Conservation (phyloP, 2,888 invertebrate species). For the Tenodera sinensis region DNA sequence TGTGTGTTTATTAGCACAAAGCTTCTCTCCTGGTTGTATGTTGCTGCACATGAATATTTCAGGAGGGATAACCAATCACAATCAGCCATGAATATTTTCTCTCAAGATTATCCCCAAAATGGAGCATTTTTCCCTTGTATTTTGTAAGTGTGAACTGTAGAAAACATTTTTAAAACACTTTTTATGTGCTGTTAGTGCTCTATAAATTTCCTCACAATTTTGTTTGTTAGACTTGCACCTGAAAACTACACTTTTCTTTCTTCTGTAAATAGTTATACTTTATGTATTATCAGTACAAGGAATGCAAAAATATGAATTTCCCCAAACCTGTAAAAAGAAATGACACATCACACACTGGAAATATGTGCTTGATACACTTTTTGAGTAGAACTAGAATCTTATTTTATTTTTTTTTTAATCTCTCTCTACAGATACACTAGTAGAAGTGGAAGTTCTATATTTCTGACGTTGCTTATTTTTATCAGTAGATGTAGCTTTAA, state of each 20-base stretch:
- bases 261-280: constrained; percentile 7
- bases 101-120: background rate
- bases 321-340: background rate
- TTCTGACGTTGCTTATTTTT: constrained; percentile 25
- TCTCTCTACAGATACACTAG: constrained; percentile 4
- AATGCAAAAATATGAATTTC: constrained; percentile 15
- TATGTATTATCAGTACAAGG: background rate
- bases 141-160: constrained; percentile 16
- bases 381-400: constrained; percentile 9
- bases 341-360: constrained; percentile 7
- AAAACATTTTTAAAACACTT: background rate
- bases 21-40: background rate
- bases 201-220: background rate
- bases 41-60: constrained; percentile 2
- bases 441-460: constrained; percentile 13
- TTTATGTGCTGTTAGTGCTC: background rate
- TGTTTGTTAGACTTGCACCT: constrained; percentile 4
- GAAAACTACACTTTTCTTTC: background rate
- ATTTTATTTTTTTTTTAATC: background rate
- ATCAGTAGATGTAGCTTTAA: constrained; percentile 35
- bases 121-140: constrained; percentile 1
- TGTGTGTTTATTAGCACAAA: background rate
- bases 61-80: background rate
- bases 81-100: background rate
- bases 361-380: constrained; percentile 12